These are phyloP conservation scores for Zhuqinia jingwanae DNA, from an alignment of 2,888 invertebrate species.

Conservation along the genomic window DNA sequence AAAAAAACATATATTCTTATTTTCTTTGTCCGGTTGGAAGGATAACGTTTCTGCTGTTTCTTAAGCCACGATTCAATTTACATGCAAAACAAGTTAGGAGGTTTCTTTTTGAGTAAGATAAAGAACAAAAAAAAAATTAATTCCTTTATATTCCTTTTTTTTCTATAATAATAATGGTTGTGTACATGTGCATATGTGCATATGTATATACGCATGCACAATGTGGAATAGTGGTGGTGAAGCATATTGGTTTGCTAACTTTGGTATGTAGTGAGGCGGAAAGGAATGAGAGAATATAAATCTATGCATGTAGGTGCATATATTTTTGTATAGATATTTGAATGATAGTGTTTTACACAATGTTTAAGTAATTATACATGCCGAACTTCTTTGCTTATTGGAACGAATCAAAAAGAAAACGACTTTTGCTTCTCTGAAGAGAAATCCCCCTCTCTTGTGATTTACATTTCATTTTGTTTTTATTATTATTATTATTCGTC, in stretches of 20 bases:
- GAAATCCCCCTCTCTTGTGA: not conserved
- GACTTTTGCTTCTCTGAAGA: not conserved
- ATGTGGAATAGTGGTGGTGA: no score
- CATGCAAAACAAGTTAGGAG: slow-evolving; percentile 48
- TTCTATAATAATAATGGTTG: not conserved
- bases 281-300: no score
- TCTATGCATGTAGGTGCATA: no score
- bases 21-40: no score
- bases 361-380: slow-evolving; percentile 54
- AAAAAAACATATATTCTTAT: not conserved
- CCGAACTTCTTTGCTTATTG: slow-evolving; percentile 76
- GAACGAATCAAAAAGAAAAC: slow-evolving; percentile 76
- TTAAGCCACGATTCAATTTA: slow-evolving; percentile 49
- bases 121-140: slow-evolving; percentile 12
- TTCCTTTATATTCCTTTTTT: slow-evolving; percentile 4
- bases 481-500: slow-evolving; percentile 39
- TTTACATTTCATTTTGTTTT: slow-evolving; percentile 39
- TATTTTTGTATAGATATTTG: slow-evolving; percentile 23
- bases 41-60: no score
- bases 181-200: not conserved
- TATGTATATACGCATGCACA: no score
- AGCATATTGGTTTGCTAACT: no score
- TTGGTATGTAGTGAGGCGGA: no score
- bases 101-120: slow-evolving; percentile 2
- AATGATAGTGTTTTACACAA: slow-evolving; percentile 46